Evolutionary conservation across 2,888 invertebrate species (phyloP).

Genomic region (Brenthis hecate): DNA sequence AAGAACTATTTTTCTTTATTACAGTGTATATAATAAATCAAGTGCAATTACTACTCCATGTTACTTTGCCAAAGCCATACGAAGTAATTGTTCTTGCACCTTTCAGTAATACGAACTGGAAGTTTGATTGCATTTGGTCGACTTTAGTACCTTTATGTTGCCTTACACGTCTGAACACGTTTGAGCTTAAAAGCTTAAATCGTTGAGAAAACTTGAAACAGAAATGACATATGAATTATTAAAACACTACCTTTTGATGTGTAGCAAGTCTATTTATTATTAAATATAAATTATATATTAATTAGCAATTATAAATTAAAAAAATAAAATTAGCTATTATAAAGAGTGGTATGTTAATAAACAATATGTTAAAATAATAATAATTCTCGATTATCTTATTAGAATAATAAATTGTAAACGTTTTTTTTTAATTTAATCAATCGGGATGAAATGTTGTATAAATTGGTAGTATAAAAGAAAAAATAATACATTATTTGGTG

Average conservation of each 20-base stretch:
- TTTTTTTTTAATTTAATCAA: too few relatives aligned
- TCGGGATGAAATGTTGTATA: too few relatives aligned
- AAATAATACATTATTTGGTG: too few relatives aligned
- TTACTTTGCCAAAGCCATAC: conserved; percentile 10
- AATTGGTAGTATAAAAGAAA: too few relatives aligned
- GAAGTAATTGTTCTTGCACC: conserved; percentile 7
- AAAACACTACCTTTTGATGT: background rate
- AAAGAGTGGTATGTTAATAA: background rate
- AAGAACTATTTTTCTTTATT: background rate
- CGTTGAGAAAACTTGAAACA: conserved; percentile 12
- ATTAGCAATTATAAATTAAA: background rate
- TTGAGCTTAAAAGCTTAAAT: background rate
- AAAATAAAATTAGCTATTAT: background rate
- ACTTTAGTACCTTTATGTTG: conserved; percentile 1
- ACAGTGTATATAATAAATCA: background rate
- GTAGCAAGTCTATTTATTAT: background rate
- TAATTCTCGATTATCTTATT: too few relatives aligned
- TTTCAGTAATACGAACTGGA: conserved; percentile 18
- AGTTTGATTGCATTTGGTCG: conserved; percentile 22
- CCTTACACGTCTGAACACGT: conserved; percentile 15
- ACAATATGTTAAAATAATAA: too few relatives aligned
- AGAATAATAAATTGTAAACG: too few relatives aligned
- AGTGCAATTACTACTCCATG: background rate
- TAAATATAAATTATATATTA: background rate
- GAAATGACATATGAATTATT: conserved; percentile 11